Conservation (phyloP, 2,797 vertebrate genomes). For the Anguilla megastoma region DNA sequence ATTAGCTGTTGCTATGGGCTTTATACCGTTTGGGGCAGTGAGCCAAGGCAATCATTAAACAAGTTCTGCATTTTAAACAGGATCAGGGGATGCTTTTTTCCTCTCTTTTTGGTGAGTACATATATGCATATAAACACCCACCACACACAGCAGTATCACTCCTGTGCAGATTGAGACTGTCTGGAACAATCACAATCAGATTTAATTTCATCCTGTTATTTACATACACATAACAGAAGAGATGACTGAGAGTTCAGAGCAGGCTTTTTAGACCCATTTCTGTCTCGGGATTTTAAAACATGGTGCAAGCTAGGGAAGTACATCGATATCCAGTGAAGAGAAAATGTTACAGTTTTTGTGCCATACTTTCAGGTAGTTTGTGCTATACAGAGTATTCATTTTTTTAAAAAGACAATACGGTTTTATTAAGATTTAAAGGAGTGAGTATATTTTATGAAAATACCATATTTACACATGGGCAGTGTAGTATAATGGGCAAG, state of each 20-base stretch:
- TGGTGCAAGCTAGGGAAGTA: background rate
- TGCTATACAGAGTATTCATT: background rate
- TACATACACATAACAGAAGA: constrained; percentile 39
- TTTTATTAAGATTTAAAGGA: background rate
- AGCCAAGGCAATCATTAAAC: constrained; percentile 13
- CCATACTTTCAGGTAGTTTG: background rate
- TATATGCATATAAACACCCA: background rate
- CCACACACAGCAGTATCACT: background rate
- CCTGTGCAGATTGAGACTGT: constrained; percentile 39
- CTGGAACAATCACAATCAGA: constrained; percentile 46
- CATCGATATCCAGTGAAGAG: background rate
- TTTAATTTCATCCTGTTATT: constrained; percentile 49
- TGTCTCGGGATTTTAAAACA: background rate
- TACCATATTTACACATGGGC: background rate
- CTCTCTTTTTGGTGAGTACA: background rate
- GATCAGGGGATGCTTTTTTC: background rate
- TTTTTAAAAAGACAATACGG: background rate
- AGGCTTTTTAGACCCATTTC: background rate
- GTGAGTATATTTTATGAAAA: background rate
- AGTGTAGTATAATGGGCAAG: no score
- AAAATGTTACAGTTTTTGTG: background rate
- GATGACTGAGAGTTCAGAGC: background rate
- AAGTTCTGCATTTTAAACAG: constrained; percentile 23
- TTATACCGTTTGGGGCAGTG: background rate
- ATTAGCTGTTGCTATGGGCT: constrained; percentile 21